Evolutionary conservation across 2,888 invertebrate species (phyloP), one percentile per base, ranked within the genome.

Genomic region (Drosophila mercatorum): DNA sequence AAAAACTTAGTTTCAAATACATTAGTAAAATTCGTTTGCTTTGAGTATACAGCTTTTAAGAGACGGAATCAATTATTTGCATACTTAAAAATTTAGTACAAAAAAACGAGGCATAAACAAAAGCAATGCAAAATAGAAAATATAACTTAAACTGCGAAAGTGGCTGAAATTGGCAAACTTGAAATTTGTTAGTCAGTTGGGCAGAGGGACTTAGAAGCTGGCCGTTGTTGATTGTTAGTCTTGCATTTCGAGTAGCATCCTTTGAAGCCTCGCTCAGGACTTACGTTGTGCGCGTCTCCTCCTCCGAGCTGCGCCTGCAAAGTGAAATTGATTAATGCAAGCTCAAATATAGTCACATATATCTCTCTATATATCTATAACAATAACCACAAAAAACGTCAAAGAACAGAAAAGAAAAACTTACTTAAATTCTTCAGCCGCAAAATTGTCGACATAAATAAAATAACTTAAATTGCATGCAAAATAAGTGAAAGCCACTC

Each of bases 221-320:
- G 72, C 31, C 47, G 31, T 10, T 31, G 34, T 11, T 51, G 49
- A 67, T 79, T 68, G 72, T 80, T 75, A 75, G 72, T 51, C 75
- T 80, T 62, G 66, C 72, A 60, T 53, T 77, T 80, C 56, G 80
- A 87, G 80, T 76, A 72, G 0, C 22, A 10, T 59, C 38, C 34
- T 10, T 66, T 40, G 59, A 55, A 57, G 41, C 22, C 41, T 63
- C 53, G 43, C 56, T 31, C 59, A 14, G 58, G 83, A 92, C 92
- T 92, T 92, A 92, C 92, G 92, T 92, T 73, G 91, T 91, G 63
- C 91, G 90, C 36, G 90, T 91, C 55, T 92, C 92, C 81, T 92
- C 92, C 44, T 92, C 92, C 38, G 92, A 92, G 68, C 91, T 92
- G 72, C 89, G 90, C 64, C 92, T 92, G 82, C 17, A 91, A 90